Percentiles rank a stretch among this genome's conserved stretches.
Evolutionary conservation across 2,888 invertebrate genomes (phyloP).

Genomic region (Cosmia pyralina): DNA sequence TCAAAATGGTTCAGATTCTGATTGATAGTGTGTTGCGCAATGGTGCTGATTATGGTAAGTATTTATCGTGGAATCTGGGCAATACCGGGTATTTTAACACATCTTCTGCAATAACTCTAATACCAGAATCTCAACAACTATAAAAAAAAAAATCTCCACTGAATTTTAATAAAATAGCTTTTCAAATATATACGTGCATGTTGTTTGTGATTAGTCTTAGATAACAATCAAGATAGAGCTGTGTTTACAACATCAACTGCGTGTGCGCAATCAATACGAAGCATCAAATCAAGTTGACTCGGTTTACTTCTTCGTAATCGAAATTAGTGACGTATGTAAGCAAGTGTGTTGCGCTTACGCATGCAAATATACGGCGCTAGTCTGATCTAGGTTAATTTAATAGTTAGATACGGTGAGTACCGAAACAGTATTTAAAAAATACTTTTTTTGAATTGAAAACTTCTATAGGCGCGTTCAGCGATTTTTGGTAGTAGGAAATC

Average conservation of each 20-base stretch:
- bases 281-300: conserved; percentile 10
- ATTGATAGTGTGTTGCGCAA: too few species aligned
- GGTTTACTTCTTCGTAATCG: conserved; percentile 32
- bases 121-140: too few species aligned
- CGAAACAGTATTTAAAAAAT: too few species aligned
- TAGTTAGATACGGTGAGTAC: not conserved
- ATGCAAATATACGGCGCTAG: not conserved
- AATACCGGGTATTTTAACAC: too few species aligned
- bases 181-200: not conserved
- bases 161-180: not conserved
- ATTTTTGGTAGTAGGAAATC: too few species aligned
- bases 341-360: conserved; percentile 31
- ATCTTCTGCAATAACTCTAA: too few species aligned
- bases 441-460: too few species aligned
- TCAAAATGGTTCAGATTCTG: too few species aligned
- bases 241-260: conserved; percentile 15
- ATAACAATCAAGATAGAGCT: conserved; percentile 31
- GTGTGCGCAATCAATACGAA: conserved; percentile 25
- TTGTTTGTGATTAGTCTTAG: not conserved
- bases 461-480: too few species aligned
- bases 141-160: too few species aligned
- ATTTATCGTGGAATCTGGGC: too few species aligned
- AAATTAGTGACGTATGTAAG: conserved; percentile 39
- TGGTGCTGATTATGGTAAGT: too few species aligned
- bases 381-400: not conserved